A percentile compares a stretch with the other conserved stretches of the same genome.
phyloP scores from a whole-genome alignment of 2,113 vertebrate species.

The Thinocorus orbignyianus region DNA sequence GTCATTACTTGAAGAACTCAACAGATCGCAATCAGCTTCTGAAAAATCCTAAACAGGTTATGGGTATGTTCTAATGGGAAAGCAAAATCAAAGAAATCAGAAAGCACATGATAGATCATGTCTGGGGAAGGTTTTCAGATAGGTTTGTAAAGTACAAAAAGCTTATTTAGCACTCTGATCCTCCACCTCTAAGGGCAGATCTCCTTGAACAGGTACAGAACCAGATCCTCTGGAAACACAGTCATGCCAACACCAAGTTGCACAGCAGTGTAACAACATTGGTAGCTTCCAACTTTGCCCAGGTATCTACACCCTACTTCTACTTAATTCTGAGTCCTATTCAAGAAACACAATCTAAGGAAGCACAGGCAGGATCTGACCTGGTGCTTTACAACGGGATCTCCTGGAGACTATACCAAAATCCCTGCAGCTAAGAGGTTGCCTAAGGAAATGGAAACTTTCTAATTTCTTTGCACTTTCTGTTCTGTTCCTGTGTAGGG shows the following conservation, averaged over 20 bases:
- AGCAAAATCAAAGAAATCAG: background rate
- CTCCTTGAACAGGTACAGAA: background rate
- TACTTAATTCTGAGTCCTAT: background rate
- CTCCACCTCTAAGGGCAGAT: background rate
- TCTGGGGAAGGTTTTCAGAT: background rate
- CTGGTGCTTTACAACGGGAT: background rate
- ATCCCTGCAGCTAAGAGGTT: background rate
- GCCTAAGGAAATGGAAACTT: background rate
- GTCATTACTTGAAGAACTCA: background rate
- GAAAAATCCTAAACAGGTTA: background rate
- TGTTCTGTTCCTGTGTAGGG: background rate
- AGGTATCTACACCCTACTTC: background rate
- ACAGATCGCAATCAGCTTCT: background rate
- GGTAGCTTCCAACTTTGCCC: background rate
- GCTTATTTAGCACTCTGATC: background rate
- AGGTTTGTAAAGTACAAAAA: background rate
- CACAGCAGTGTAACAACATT: background rate
- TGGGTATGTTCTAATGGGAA: background rate
- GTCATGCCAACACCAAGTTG: accelerated
- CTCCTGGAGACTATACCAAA: background rate
- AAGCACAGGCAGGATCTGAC: background rate
- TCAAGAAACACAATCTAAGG: background rate
- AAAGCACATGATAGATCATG: accelerated
- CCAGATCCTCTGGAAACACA: background rate
- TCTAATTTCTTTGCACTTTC: background rate